A percentile compares a stretch with the other conserved stretches of the same genome.
Conservation (phyloP, 1,140 invertebrate species). For the Vollenhovia emeryi region DNA sequence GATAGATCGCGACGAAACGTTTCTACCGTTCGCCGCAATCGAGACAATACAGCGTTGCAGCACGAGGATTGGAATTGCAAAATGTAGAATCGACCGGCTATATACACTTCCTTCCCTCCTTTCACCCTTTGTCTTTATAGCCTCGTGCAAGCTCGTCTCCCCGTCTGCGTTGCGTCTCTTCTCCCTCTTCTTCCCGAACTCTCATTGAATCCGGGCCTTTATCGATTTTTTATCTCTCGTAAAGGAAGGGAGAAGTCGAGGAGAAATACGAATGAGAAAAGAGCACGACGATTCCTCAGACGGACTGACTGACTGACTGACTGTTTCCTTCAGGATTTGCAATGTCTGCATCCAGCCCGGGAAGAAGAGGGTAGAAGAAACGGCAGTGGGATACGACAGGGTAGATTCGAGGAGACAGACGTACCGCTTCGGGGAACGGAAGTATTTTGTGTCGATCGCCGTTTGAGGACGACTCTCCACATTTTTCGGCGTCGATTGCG, state of each 20-base stretch:
- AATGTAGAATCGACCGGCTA: constrained; percentile 64
- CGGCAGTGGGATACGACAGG: constrained; percentile 15
- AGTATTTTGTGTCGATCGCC: constrained; percentile 79
- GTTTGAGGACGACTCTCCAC: constrained; percentile 70
- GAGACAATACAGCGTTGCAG: constrained; percentile 68
- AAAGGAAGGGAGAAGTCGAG: constrained; percentile 32
- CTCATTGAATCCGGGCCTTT: constrained; percentile 48
- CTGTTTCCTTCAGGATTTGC: constrained; percentile 29
- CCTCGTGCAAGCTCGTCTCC: constrained; percentile 24
- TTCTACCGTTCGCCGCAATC: constrained; percentile 37
- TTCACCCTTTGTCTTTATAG: constrained; percentile 4
- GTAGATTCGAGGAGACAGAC: constrained; percentile 27
- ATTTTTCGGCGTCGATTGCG: constrained; percentile 27
- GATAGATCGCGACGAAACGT: constrained; percentile 53
- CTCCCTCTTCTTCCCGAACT: constrained; percentile 48
- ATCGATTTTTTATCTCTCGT: constrained; percentile 31
- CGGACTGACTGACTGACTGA: constrained; percentile 47
- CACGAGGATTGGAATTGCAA: constrained; percentile 70
- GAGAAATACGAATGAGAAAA: neutral
- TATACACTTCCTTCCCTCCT: constrained; percentile 47
- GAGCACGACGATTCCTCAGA: constrained; percentile 8
- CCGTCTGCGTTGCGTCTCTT: neutral
- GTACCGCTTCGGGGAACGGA: constrained; percentile 69
- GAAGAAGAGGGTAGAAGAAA: constrained; percentile 6
- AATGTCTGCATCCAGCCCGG: constrained; percentile 28